A percentile compares a stretch with the other conserved stretches of the same genome.
These are phyloP conservation scores for Stichopus chloronotus DNA, from an alignment of 35 echinoderm and acorn worm genomes.

Conservation along the genomic window DNA sequence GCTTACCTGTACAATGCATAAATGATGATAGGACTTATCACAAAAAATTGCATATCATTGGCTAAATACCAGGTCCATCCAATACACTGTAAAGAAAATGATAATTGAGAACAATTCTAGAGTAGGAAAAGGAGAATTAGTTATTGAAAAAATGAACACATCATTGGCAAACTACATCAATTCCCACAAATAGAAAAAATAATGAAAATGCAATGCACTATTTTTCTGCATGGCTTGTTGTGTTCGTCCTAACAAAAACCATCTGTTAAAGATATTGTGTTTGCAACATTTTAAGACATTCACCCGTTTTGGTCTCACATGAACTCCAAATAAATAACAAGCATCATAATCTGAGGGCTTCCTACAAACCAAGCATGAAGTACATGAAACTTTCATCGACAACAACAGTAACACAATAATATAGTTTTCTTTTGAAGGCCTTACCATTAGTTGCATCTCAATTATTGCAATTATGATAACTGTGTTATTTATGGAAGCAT, in stretches of 20 bases:
- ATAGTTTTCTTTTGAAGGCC: too few relatives aligned
- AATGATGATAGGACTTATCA: conserved; percentile 82
- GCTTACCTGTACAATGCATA: conserved; percentile 74
- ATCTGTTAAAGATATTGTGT: not conserved
- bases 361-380: too few relatives aligned
- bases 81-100: conserved; percentile 69
- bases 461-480: too few relatives aligned
- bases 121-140: not conserved
- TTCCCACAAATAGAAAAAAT: not conserved
- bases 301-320: too few relatives aligned
- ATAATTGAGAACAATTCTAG: not conserved
- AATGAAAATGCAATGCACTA: not conserved
- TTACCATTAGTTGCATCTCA: too few relatives aligned
- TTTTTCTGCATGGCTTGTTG: not conserved
- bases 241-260: not conserved
- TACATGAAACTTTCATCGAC: too few relatives aligned
- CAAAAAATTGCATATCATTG: conserved; percentile 84
- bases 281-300: too few relatives aligned
- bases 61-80: conserved; percentile 92
- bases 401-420: too few relatives aligned
- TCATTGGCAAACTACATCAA: not conserved
- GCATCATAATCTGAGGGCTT: too few relatives aligned
- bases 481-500: too few relatives aligned
- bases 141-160: not conserved
- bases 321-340: too few relatives aligned